Conservation (phyloP, 92 coral and sea anemone genomes). For the Isaurus tuberculatus region DNA sequence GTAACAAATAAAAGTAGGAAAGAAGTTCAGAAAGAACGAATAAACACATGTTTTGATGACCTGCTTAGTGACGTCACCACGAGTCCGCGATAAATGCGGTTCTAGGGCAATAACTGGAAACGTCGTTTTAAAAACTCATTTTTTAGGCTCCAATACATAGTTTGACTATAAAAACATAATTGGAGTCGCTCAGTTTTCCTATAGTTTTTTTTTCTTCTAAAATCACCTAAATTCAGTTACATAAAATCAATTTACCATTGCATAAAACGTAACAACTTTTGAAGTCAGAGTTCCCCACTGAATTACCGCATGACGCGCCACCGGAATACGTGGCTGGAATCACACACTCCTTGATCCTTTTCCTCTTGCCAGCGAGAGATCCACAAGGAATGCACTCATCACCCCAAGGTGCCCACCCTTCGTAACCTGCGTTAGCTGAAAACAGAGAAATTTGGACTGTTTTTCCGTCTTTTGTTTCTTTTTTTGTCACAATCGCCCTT, state of each 20-base stretch:
- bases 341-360: conserved; percentile 2
- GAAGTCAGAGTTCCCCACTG: neutral
- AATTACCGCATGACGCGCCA: neutral
- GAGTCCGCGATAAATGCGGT: too few relatives aligned
- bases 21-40: too few relatives aligned
- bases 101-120: too few relatives aligned
- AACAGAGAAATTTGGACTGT: neutral
- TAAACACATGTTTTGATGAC: too few relatives aligned
- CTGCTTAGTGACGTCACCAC: too few relatives aligned
- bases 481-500: too few relatives aligned
- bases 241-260: conserved; percentile 6
- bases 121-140: too few relatives aligned
- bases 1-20: too few relatives aligned
- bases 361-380: neutral
- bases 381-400: neutral
- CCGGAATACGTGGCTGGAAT: neutral
- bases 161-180: too few relatives aligned
- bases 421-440: conserved; percentile 10
- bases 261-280: conserved; percentile 4
- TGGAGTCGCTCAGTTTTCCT: too few relatives aligned
- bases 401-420: conserved; percentile 8
- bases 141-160: too few relatives aligned
- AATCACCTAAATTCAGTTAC: neutral
- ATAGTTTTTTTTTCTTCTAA: neutral
- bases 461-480: neutral